Percentiles rank a stretch among this genome's conserved stretches.
Evolutionary conservation across 2,797 vertebrate species (phyloP).

Genomic region (Myiotriccus ornatus): DNA sequence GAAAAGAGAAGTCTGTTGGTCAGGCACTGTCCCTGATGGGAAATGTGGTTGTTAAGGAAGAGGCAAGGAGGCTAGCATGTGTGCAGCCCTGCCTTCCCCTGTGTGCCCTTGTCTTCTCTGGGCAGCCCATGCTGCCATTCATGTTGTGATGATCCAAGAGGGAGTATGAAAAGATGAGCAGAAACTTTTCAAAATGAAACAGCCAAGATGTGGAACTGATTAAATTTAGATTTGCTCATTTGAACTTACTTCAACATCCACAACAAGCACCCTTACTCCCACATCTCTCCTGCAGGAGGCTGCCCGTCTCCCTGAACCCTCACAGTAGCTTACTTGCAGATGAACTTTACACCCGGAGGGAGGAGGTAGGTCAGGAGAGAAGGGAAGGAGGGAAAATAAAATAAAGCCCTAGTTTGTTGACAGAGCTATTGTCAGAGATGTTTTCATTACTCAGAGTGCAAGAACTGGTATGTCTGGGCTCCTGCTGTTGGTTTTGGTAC

Average conservation of each 20-base stretch:
- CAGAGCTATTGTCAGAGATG: neutral
- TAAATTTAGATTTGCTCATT: neutral
- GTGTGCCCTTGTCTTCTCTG: neutral
- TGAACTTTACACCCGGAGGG: neutral
- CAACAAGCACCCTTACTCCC: fast-evolving
- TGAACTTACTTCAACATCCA: neutral
- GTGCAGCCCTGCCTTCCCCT: neutral
- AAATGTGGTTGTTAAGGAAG: neutral
- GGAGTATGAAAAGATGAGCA: neutral
- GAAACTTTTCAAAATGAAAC: neutral
- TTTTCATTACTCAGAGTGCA: neutral
- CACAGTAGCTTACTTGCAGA: neutral
- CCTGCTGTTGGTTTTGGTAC: neutral
- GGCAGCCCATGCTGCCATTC: neutral
- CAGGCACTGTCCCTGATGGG: neutral
- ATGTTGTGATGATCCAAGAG: neutral
- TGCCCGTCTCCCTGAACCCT: neutral
- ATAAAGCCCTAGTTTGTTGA: neutral
- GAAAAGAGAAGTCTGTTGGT: neutral
- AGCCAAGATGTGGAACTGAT: neutral
- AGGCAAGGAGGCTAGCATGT: neutral
- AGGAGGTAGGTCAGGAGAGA: neutral
- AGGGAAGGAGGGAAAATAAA: neutral
- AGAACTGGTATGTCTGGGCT: neutral
- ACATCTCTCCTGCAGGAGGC: fast-evolving